Evolutionary conservation across 2,113 vertebrate genomes (phyloP).

Genomic region (Spizaetus ornatus): DNA sequence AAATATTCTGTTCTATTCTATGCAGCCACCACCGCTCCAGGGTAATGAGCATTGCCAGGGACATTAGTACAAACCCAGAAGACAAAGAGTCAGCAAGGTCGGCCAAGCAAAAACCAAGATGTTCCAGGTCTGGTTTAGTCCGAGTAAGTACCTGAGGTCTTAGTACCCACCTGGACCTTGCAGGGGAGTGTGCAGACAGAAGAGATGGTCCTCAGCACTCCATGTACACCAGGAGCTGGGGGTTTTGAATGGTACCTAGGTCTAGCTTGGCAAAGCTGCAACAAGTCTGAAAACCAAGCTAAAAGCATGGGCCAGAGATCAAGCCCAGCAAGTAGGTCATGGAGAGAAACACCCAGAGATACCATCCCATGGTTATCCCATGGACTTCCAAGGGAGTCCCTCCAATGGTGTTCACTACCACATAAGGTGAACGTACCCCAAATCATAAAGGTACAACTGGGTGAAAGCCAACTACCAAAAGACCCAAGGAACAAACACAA

Average conservation of each 20-base stretch:
- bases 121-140: background rate
- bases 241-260: background rate
- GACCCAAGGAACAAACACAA: background rate
- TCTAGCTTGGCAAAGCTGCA: background rate
- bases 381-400: background rate
- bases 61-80: background rate
- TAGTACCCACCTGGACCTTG: background rate
- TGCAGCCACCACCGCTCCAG: background rate
- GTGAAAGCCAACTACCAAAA: background rate
- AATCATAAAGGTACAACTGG: background rate
- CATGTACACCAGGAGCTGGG: fast-evolving
- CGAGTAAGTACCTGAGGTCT: background rate
- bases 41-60: background rate
- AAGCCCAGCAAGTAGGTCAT: background rate
- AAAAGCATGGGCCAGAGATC: fast-evolving
- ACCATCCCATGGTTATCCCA: background rate
- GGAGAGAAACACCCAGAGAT: background rate
- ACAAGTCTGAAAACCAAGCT: background rate
- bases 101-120: background rate
- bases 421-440: fast-evolving
- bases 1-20: background rate
- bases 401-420: background rate
- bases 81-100: background rate
- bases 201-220: background rate
- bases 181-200: background rate